Evolutionary conservation across 2,797 vertebrate species (phyloP).

Genomic region (Eidolon dupreanum): DNA sequence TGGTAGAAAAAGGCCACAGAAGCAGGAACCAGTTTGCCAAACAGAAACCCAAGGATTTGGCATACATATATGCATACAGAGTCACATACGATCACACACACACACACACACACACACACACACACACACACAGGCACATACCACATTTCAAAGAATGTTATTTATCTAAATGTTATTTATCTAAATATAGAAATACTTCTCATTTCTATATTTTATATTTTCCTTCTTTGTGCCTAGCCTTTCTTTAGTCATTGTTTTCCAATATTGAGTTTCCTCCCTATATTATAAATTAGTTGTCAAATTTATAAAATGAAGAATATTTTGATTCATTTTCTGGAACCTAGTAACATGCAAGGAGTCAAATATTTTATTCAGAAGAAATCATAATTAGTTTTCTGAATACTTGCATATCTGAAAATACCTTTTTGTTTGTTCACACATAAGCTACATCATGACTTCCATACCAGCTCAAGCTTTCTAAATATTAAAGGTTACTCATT

Average conservation of each 20-base stretch:
- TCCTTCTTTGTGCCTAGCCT: neutral
- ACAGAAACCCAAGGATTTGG: neutral
- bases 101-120: neutral
- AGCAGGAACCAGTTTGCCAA: neutral
- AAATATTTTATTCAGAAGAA: neutral
- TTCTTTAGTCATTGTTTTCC: neutral
- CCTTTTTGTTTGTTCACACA: neutral
- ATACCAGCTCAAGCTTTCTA: neutral
- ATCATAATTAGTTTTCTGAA: conserved; percentile 7
- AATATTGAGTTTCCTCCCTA: neutral
- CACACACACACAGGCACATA: neutral
- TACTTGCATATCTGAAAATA: neutral
- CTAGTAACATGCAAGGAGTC: neutral
- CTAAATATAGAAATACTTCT: neutral
- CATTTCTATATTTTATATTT: neutral
- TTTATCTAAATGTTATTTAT: neutral
- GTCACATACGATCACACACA: neutral
- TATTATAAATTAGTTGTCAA: too few relatives aligned
- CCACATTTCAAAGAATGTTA: neutral
- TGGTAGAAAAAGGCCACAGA: neutral
- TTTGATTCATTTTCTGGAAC: neutral
- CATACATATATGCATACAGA: neutral
- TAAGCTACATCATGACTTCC: neutral
- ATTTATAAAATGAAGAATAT: neutral
- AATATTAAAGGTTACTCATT: neutral